These are phyloP conservation scores for Trichonephila clavipes DNA, from an alignment of 1,140 invertebrate species.

Conservation along the genomic window DNA sequence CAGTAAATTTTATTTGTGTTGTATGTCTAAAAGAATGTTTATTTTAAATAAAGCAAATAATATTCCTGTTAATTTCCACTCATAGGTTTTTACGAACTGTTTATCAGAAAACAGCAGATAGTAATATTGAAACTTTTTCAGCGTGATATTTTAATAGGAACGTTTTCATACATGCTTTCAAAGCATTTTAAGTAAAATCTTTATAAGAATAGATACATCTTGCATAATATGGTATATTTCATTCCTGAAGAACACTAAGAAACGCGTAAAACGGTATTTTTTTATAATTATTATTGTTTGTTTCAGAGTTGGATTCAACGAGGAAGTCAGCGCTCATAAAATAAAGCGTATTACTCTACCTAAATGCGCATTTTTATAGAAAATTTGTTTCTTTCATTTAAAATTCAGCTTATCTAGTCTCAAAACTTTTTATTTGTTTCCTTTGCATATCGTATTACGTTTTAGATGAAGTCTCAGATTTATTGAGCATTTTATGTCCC, in stretches of 20 bases:
- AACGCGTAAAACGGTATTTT: conserved; percentile 7
- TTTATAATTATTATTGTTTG: conserved; percentile 27
- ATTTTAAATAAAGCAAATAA: too few species aligned
- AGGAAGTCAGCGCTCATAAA: conserved; percentile 29
- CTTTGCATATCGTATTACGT: conserved; percentile 12
- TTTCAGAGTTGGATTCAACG: background rate
- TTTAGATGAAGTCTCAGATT: conserved; percentile 52
- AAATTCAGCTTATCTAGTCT: conserved; percentile 41
- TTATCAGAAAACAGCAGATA: too few species aligned
- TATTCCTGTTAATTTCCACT: too few species aligned
- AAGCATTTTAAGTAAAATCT: background rate
- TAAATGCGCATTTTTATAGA: conserved; percentile 6
- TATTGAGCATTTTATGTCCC: conserved; percentile 61
- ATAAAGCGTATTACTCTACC: conserved; percentile 13
- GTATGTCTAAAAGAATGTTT: too few species aligned
- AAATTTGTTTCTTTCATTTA: conserved; percentile 36
- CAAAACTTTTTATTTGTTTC: conserved; percentile 31
- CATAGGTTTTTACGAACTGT: too few species aligned
- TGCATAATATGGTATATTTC: conserved; percentile 8
- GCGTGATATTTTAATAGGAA: background rate
- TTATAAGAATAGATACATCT: background rate
- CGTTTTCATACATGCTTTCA: background rate
- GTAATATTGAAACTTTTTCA: background rate
- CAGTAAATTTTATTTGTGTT: too few species aligned
- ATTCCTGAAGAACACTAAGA: conserved; percentile 7